phyloP scores from a whole-genome alignment of 2,113 vertebrate genomes.

The Microtus pennsylvanicus region DNA sequence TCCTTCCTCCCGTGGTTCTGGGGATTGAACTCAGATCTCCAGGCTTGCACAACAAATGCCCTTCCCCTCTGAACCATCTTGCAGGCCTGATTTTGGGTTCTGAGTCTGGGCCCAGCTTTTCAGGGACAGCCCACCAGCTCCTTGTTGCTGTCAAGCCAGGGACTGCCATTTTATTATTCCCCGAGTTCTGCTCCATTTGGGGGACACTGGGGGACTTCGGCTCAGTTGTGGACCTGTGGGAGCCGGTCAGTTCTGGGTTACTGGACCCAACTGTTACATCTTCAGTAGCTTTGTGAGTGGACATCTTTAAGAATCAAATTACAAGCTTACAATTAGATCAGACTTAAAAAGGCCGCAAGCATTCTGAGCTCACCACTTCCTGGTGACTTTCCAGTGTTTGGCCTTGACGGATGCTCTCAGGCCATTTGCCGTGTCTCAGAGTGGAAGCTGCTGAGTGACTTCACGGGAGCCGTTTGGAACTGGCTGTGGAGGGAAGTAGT shows the following conservation, averaged over 20 bases:
- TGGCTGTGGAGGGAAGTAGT: background rate
- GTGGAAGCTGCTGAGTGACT: background rate
- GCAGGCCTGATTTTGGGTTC: background rate
- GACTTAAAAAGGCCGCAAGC: conserved; percentile 19
- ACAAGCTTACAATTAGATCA: conserved; percentile 39
- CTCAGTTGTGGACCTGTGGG: too few relatives aligned
- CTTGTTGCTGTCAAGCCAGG: background rate
- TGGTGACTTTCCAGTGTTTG: background rate
- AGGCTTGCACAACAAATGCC: background rate
- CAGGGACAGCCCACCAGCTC: background rate
- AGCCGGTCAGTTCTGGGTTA: rapidly evolving
- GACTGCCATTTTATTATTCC: background rate
- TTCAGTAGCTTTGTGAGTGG: background rate
- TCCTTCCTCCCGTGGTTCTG: background rate
- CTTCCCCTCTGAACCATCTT: background rate
- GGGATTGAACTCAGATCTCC: background rate
- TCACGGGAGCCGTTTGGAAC: background rate
- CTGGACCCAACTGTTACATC: background rate
- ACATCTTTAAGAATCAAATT: conserved; percentile 31
- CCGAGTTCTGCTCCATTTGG: background rate
- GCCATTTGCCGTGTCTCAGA: background rate
- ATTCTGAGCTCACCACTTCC: conserved; percentile 29
- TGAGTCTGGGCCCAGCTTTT: background rate
- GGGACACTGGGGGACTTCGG: background rate
- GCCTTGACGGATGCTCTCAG: background rate